Percentiles rank a stretch among this genome's conserved stretches.
Conservation (phyloP, 2,888 invertebrate genomes). For the Creontiades dilutus region DNA sequence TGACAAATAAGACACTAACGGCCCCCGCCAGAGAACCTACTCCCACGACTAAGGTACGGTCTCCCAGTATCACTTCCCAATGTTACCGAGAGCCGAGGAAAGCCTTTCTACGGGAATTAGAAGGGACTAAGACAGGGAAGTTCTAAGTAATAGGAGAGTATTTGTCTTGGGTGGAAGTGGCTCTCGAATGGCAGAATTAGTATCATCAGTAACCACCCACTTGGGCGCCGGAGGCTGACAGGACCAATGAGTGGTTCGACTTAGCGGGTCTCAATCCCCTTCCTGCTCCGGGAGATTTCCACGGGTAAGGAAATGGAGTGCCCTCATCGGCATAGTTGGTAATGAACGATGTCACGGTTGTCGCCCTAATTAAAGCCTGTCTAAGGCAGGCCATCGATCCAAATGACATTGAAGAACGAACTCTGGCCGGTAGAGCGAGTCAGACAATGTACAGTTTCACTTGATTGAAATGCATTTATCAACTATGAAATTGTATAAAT, state of each 20-base stretch:
- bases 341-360: neutral
- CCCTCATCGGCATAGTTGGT: neutral
- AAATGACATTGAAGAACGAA: too few relatives aligned
- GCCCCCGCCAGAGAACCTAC: neutral
- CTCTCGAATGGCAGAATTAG: slow-evolving; percentile 54
- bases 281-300: neutral
- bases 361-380: neutral
- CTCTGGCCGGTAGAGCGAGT: too few relatives aligned
- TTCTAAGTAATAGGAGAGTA: slow-evolving; percentile 60
- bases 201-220: slow-evolving; percentile 67
- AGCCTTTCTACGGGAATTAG: slow-evolving; percentile 33
- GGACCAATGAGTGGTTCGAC: slow-evolving; percentile 40
- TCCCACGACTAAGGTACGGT: slow-evolving; percentile 11
- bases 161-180: slow-evolving; percentile 51
- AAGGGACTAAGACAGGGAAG: slow-evolving; percentile 56
- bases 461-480: too few relatives aligned
- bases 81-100: neutral
- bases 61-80: slow-evolving; percentile 2
- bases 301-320: neutral
- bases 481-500: too few relatives aligned
- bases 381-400: too few relatives aligned
- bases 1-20: slow-evolving; percentile 28
- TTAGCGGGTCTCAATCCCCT: neutral
- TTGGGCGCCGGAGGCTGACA: slow-evolving; percentile 60
- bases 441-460: too few relatives aligned